Percentiles rank a stretch among this genome's conserved stretches.
Evolutionary conservation across 2,888 invertebrate species (phyloP).

Genomic region (Rotaria socialis): DNA sequence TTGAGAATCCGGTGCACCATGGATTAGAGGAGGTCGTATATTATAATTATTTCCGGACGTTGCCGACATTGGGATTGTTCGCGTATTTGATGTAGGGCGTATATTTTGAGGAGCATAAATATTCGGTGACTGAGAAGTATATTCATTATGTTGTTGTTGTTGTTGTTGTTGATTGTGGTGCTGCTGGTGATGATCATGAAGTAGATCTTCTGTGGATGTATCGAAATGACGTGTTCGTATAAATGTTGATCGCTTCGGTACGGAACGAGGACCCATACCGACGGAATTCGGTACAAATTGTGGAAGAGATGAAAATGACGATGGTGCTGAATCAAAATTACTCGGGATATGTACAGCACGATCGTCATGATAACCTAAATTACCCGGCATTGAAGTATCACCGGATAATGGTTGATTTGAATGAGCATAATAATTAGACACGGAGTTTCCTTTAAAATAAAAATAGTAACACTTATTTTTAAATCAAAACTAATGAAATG

Average conservation of each 20-base stretch:
- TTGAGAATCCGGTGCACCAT: constrained; percentile 29
- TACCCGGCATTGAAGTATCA: not conserved
- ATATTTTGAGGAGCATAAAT: constrained; percentile 19
- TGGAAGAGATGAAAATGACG: not conserved
- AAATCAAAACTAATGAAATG: too few relatives aligned
- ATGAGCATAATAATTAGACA: not conserved
- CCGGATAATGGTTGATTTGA: not conserved
- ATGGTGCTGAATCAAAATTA: not conserved
- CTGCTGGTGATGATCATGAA: not conserved
- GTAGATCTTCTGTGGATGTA: not conserved
- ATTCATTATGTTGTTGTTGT: constrained; percentile 27
- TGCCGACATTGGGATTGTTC: not conserved
- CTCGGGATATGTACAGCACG: not conserved
- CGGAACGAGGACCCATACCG: not conserved
- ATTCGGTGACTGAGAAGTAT: constrained; percentile 23
- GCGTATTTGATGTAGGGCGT: constrained; percentile 26
- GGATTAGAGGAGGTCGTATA: not conserved
- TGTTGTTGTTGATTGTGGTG: constrained; percentile 36
- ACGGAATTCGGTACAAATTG: not conserved
- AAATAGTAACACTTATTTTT: too few relatives aligned
- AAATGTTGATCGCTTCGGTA: not conserved
- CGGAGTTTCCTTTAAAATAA: not conserved
- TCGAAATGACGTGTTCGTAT: not conserved
- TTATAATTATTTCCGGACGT: not conserved
- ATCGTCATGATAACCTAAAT: constrained; percentile 2